phyloP scores from a whole-genome alignment of 2,113 vertebrate genomes.

The Monarcha castaneiventris region DNA sequence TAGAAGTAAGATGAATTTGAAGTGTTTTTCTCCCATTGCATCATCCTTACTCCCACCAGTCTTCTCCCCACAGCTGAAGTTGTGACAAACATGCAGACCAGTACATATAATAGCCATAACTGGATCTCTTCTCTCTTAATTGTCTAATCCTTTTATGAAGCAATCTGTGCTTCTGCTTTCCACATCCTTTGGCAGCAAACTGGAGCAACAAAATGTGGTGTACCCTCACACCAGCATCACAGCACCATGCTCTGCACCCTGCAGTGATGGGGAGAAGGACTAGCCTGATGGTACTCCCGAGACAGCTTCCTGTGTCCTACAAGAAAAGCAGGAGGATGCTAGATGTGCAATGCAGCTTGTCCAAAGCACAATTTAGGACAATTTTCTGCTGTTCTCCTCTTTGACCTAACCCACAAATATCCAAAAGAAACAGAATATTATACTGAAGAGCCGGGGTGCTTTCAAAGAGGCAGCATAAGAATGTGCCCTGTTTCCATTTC shows the following conservation, averaged over 20 bases:
- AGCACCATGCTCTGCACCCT: neutral
- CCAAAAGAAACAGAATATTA: neutral
- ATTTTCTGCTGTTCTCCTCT: neutral
- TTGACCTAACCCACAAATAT: neutral
- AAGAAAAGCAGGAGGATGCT: neutral
- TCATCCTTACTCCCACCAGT: neutral
- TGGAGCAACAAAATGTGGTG: neutral
- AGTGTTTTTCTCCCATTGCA: neutral
- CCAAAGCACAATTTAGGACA: neutral
- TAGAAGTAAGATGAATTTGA: neutral
- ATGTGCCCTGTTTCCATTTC: neutral
- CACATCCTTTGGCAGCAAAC: neutral
- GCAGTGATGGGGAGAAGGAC: neutral
- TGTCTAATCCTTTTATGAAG: neutral
- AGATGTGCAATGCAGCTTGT: neutral
- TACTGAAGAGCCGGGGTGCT: neutral
- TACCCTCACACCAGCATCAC: neutral
- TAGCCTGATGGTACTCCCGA: neutral
- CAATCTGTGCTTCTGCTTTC: neutral
- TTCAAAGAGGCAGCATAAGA: neutral
- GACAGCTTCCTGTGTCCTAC: neutral
- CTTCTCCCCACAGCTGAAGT: neutral
- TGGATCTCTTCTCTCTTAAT: neutral
- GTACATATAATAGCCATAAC: neutral
- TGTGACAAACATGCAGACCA: neutral